Evolutionary conservation across 2,797 vertebrate species (phyloP).

Genomic region (Lacerta viridis): DNA sequence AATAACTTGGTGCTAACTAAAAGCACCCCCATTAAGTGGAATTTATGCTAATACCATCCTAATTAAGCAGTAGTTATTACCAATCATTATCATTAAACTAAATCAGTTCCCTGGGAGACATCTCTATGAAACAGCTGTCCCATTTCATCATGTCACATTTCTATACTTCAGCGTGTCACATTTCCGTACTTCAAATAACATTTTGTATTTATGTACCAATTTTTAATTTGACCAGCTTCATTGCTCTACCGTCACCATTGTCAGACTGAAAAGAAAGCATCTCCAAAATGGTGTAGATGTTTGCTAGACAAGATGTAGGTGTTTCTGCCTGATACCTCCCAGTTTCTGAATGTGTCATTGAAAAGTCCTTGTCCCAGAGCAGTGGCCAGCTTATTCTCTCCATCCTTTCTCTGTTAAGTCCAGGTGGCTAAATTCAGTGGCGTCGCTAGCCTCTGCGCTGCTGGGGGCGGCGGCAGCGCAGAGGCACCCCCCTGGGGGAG

Average conservation of each 20-base stretch:
- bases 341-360: background rate
- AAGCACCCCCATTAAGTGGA: conserved; percentile 41
- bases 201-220: conserved; percentile 34
- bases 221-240: conserved; percentile 20
- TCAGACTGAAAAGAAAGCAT: conserved; percentile 10
- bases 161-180: conserved; percentile 23
- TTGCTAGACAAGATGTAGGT: background rate
- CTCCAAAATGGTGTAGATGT: background rate
- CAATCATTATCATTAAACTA: conserved; percentile 50
- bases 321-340: background rate
- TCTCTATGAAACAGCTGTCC: conserved; percentile 40
- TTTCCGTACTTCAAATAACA: conserved; percentile 42
- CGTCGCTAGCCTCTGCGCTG: no score
- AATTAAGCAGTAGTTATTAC: conserved; percentile 57
- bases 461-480: no score
- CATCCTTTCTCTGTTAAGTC: background rate
- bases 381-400: background rate
- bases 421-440: background rate
- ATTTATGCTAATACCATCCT: conserved; percentile 48
- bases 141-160: conserved; percentile 37
- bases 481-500: no score
- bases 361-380: background rate
- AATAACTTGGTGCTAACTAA: conserved; percentile 37
- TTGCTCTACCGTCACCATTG: background rate
- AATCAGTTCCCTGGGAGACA: conserved; percentile 47